Base-by-base conservation (phyloP, 2,888 invertebrate species). In the Trachelus stipa region DNA sequence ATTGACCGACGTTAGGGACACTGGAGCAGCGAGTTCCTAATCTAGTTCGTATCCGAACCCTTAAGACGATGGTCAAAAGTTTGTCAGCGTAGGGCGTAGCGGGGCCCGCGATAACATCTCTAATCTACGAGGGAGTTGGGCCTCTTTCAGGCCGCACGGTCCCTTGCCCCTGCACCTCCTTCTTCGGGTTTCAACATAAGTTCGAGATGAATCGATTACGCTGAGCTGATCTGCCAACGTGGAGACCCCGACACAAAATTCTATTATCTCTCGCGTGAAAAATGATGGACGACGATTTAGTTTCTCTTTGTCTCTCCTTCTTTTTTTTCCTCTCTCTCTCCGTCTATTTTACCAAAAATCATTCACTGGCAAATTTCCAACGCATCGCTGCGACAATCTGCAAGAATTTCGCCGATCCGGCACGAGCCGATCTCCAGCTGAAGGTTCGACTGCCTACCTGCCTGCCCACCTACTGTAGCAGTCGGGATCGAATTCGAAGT, bases 71-170 rank as follows among this genome's bases (percentile, higher is more conserved):
- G 69, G 69, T 31, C 69, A 30, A 69, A 69, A 69, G 69, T 69
- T 69, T 69, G 12, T 12, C 69, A 11, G 69, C 69, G 30, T 11
- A 69, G 69, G 69, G 69, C 69, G 69, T 69, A 69, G 30, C 69
- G 69, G 30, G 31, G 69, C 69, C 12, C 34, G 6, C 77, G 85
- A 86, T 86, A 85, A 86, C 82, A 86, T 86, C 86, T 80, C 77
- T 82, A 84, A 84, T 86, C 81, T 83, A 79, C 80, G 79, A 69
- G 30, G 69, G 30, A 69, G 69, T 6, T 30, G 69, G 69, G 30
- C 69, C 69, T 69, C 69, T 30, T 69, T 69, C 69, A 23, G 69
- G 31, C 31, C 69, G 69, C 69, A 15, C 69, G 11, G 33, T 30
- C 69, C 31, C n/a, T 69, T 30, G 12, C 69, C 69, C 69, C 69